Conservation (phyloP, 2,888 invertebrate genomes). For the Heliconius cydno region DNA sequence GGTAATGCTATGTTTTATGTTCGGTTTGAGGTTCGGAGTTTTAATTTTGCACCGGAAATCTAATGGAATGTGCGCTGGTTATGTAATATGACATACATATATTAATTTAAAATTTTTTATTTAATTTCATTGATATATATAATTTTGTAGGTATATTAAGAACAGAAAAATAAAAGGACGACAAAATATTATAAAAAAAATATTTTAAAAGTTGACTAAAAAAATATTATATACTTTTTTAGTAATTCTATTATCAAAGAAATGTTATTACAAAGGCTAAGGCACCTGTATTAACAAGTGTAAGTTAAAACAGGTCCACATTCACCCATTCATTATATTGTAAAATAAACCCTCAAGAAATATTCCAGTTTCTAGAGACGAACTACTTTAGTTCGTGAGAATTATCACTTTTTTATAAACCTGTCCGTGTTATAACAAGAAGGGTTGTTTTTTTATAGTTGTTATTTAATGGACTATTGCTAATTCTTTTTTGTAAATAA, state of each 20-base stretch:
- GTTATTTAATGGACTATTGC: too few relatives aligned
- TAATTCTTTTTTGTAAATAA: too few relatives aligned
- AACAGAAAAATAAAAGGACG: background rate
- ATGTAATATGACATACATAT: background rate
- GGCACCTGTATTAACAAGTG: slow-evolving; percentile 39
- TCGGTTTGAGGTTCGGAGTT: slow-evolving; percentile 47
- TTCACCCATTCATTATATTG: slow-evolving; percentile 18
- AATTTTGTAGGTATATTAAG: background rate
- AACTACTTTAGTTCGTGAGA: slow-evolving; percentile 39
- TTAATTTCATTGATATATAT: too few relatives aligned
- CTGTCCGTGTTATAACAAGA: slow-evolving; percentile 24
- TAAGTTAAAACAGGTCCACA: slow-evolving; percentile 38
- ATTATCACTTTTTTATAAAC: slow-evolving; percentile 42
- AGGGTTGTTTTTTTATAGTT: slow-evolving; percentile 4
- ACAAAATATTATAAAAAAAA: background rate
- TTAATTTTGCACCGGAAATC: slow-evolving; percentile 53
- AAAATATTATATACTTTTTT: background rate
- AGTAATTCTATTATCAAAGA: background rate
- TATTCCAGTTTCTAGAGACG: slow-evolving; percentile 34
- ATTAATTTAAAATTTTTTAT: background rate
- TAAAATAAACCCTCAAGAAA: slow-evolving; percentile 36
- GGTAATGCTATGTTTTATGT: slow-evolving; percentile 66
- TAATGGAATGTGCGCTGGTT: slow-evolving; percentile 43
- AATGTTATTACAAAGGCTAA: slow-evolving; percentile 6
- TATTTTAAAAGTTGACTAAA: background rate